Percentiles rank a stretch among this genome's conserved stretches.
These are phyloP conservation scores for Noctua comes DNA, from an alignment of 2,888 invertebrate genomes.

Conservation along the genomic window DNA sequence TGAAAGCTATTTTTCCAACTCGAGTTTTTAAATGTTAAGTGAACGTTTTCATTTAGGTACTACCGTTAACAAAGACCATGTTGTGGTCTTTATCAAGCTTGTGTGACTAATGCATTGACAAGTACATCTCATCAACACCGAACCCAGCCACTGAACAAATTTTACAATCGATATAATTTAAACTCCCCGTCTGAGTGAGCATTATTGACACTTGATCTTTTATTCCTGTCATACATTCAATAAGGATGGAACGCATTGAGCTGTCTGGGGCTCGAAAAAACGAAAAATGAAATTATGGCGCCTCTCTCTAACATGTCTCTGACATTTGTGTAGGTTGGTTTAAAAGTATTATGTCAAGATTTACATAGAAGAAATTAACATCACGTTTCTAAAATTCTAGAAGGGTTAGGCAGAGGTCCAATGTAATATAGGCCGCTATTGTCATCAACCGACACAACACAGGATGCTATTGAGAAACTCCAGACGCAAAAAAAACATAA, in stretches of 20 bases:
- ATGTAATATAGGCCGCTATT: not conserved
- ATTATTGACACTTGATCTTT: conserved; percentile 78
- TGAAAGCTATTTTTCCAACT: conserved; percentile 30
- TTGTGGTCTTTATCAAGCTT: not conserved
- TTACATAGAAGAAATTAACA: not conserved
- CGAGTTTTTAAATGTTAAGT: conserved; percentile 15
- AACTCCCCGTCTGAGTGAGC: conserved; percentile 64
- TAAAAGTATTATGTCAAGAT: not conserved
- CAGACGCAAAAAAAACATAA: not conserved
- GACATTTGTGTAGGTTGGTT: not conserved
- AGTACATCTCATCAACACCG: conserved; percentile 9
- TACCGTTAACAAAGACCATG: too few species aligned
- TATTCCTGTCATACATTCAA: conserved; percentile 76
- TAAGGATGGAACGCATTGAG: conserved; percentile 26
- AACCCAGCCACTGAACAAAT: conserved; percentile 53
- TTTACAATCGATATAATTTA: conserved; percentile 74
- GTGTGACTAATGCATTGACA: conserved; percentile 24
- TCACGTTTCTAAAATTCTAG: not conserved
- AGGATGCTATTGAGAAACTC: not conserved
- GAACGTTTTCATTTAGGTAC: conserved; percentile 12
- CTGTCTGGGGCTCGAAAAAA: conserved; percentile 16
- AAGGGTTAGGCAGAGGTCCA: not conserved
- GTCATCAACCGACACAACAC: not conserved
- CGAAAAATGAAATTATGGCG: not conserved
- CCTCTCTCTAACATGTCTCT: not conserved